Evolutionary conservation across 64 coral and sea anemone species (phyloP), one percentile per base, ranked within the genome.

Genomic region (Montipora foliosa): DNA sequence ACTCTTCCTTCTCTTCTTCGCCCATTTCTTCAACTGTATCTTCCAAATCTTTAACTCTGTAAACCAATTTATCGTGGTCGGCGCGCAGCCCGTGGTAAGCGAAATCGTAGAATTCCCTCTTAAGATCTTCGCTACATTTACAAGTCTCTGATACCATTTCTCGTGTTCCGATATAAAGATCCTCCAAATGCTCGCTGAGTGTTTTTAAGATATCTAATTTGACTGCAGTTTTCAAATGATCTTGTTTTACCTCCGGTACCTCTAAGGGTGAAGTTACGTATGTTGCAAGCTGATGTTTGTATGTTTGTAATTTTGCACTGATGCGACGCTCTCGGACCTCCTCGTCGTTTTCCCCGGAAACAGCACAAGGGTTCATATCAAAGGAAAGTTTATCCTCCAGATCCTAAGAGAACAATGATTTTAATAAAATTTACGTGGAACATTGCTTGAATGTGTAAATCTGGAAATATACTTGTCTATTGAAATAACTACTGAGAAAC

Each of bases 1-100:
- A 55, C 5, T 55, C 52, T 55, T 55, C 52, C 52, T 55, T 55
- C 52, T 55, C 52, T 10, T 55, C 52, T 10, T 55, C 52, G 52
- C 6, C 0, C 52, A 55, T 55, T 2, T 55, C 2, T 55, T 5
- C 0, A 7, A 55, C 5, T 7, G 1, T 3, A 55, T 55, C 0
- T 79, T 19, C 44, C 76, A 79, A 49, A 48, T 79, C 76, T 19
- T 79, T 15, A 15, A 79, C 47, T 50, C 48, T 45, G 6, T 3
- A 15, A 14, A 79, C 44, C 47, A 79, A 49, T 17, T 79, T 48
- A 8, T 79, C 49, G 76, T 79, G 76, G 7, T 79, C 76, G 5
- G 76, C 76, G 47, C 76, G 47, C 4, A 79, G 46, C 19, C 76
- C 46, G 46, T 79, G 76, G 49, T 79, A 79, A 3, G 76, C 76